Evolutionary conservation across 1,140 invertebrate genomes (phyloP).

Genomic region (Psilanteris sp.): DNA sequence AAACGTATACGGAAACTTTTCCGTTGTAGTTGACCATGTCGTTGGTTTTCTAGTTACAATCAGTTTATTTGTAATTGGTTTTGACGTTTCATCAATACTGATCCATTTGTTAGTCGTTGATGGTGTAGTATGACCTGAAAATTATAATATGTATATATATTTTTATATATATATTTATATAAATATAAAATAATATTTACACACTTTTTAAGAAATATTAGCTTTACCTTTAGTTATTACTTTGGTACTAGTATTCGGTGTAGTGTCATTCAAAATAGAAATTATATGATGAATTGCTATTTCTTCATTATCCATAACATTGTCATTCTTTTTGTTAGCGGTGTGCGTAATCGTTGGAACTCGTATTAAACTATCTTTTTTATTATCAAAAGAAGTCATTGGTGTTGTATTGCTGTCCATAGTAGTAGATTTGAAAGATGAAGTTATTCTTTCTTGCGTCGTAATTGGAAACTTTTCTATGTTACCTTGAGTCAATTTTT

Average conservation of each 20-base stretch:
- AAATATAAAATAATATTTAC: too few relatives aligned
- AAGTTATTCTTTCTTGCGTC: constrained; percentile 27
- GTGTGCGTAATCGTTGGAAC: constrained; percentile 80
- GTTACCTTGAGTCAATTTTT: constrained; percentile 35
- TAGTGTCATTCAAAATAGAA: constrained; percentile 84
- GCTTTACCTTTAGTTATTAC: constrained; percentile 65
- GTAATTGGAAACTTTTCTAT: constrained; percentile 57
- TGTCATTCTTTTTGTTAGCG: constrained; percentile 73
- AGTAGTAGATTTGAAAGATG: constrained; percentile 15
- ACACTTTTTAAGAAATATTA: too few relatives aligned
- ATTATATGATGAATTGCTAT: constrained; percentile 82
- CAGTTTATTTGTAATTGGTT: constrained; percentile 54
- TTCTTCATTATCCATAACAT: constrained; percentile 72
- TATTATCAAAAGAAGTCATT: constrained; percentile 54
- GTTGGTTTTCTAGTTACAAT: constrained; percentile 55
- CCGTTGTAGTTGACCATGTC: constrained; percentile 58
- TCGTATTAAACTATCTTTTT: constrained; percentile 76
- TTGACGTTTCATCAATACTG: constrained; percentile 75
- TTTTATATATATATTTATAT: too few relatives aligned
- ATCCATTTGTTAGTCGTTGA: constrained; percentile 79
- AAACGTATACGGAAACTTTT: constrained; percentile 70
- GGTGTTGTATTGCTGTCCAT: constrained; percentile 66
- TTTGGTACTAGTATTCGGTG: constrained; percentile 70
- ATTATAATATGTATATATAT: too few relatives aligned
- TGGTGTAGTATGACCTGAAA: constrained; percentile 65